Conservation (phyloP, 2,888 invertebrate genomes). For the Pyrgus malvae region DNA sequence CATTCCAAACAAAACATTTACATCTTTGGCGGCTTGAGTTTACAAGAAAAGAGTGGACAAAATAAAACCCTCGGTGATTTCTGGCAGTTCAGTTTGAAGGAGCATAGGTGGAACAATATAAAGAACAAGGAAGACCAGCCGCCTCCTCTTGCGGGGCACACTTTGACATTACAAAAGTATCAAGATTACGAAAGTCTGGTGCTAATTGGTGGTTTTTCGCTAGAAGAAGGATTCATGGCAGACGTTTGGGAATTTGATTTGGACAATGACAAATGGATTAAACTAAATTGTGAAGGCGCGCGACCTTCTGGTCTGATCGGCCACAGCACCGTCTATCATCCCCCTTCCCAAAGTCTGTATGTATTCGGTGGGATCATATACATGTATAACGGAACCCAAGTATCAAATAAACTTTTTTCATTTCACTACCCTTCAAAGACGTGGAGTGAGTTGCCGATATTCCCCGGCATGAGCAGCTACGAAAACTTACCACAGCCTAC, state of each 20-base stretch:
- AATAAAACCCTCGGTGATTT: constrained; percentile 91
- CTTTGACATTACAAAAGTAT: constrained; percentile 89
- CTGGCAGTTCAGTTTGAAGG: constrained; percentile 95
- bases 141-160: constrained; percentile 94
- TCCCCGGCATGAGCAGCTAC: constrained; percentile 83
- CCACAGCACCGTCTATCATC: constrained; percentile 93
- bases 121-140: constrained; percentile 78
- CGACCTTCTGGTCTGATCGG: constrained; percentile 92
- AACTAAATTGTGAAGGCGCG: constrained; percentile 86
- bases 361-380: constrained; percentile 94
- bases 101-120: constrained; percentile 90
- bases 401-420: constrained; percentile 90
- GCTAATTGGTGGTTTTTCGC: constrained; percentile 93
- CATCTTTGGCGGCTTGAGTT: constrained; percentile 92
- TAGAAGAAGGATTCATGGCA: constrained; percentile 87
- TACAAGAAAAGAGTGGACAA: constrained; percentile 78
- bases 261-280: constrained; percentile 87
- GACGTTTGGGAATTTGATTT: constrained; percentile 91
- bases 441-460: constrained; percentile 91
- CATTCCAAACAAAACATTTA: constrained; percentile 92
- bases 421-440: constrained; percentile 87
- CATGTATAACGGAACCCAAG: constrained; percentile 84
- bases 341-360: constrained; percentile 90
- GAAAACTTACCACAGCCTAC: constrained; percentile 87
- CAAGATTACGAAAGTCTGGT: constrained; percentile 88